Percentiles rank a stretch among this genome's conserved stretches.
Conservation (phyloP, 2,113 vertebrate genomes). For the Cryptomyrus ogoouensis region DNA sequence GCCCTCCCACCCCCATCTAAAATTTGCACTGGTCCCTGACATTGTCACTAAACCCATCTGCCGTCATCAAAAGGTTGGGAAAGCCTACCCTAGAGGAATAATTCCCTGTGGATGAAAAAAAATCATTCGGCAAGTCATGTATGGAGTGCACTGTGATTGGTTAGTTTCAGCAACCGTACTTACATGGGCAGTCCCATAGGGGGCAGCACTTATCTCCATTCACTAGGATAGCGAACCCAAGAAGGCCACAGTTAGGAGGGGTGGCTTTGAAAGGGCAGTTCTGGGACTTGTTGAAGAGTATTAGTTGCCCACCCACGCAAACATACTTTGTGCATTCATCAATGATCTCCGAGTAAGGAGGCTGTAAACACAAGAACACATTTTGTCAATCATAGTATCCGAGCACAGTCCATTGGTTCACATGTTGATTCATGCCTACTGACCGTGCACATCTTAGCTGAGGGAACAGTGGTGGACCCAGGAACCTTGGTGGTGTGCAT, state of each 20-base stretch:
- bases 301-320: constrained; percentile 80
- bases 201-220: constrained; percentile 93
- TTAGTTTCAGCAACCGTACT: constrained; percentile 46
- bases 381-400: neutral
- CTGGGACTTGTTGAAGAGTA: constrained; percentile 84
- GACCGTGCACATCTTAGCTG: constrained; percentile 56
- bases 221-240: constrained; percentile 76
- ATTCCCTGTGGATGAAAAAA: neutral
- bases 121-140: neutral
- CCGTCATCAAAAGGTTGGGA: neutral
- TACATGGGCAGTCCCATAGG: constrained; percentile 92
- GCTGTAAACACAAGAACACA: constrained; percentile 37
- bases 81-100: neutral
- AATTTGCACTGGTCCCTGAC: neutral
- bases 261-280: constrained; percentile 72
- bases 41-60: neutral
- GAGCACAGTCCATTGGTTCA: neutral
- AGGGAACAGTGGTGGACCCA: constrained; percentile 28
- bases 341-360: constrained; percentile 61
- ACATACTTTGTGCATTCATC: constrained; percentile 84
- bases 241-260: constrained; percentile 80
- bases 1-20: neutral
- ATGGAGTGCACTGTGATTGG: neutral
- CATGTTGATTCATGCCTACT: neutral
- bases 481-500: constrained; percentile 21